Conservation (phyloP, 1,140 invertebrate species). For the Aphelenchoides besseyi region DNA sequence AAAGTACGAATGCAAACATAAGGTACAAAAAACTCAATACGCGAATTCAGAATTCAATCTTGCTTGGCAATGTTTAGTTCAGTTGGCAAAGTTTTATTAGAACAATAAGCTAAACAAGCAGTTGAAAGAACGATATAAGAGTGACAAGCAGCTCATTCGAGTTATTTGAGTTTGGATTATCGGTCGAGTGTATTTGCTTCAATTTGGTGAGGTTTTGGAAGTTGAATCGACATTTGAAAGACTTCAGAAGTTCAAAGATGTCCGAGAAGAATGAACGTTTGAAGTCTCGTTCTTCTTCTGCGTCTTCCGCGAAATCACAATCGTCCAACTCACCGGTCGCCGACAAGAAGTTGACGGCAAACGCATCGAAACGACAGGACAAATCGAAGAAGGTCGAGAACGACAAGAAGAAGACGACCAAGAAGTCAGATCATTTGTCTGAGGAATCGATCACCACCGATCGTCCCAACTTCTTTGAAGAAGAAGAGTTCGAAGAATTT, state of each 20-base stretch:
- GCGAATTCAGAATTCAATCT: no score
- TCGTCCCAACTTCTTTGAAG: neutral
- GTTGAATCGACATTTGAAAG: no score
- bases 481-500: neutral
- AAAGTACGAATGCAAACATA: no score
- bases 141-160: neutral
- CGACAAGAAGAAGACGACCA: neutral
- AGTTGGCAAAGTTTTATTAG: neutral
- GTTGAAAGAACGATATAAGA: neutral
- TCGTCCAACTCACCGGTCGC: neutral
- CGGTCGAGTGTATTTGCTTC: no score
- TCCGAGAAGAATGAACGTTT: neutral
- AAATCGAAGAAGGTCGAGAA: neutral
- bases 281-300: neutral
- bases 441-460: neutral
- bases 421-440: neutral
- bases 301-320: neutral
- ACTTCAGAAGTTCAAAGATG: neutral
- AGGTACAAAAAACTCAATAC: no score
- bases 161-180: no score
- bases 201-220: no score
- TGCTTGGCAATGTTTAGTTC: no score
- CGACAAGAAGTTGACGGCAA: neutral
- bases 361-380: neutral
- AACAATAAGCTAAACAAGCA: neutral